Percentiles rank a stretch among this genome's conserved stretches.
These are phyloP conservation scores for Ophion slaviceki DNA, from an alignment of 2,888 invertebrate species.

Conservation along the genomic window DNA sequence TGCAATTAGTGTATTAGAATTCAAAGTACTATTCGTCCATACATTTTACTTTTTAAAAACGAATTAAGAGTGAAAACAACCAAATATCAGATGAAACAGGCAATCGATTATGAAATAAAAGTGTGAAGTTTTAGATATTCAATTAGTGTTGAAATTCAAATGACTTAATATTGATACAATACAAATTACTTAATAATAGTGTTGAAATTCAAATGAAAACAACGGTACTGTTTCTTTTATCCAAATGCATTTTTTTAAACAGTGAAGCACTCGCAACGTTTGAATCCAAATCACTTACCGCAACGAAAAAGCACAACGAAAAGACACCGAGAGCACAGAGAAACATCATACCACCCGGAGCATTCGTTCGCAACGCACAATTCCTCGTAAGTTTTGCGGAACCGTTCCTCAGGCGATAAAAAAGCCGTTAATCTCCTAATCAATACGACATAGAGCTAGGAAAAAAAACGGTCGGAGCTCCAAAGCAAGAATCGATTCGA, in stretches of 20 bases:
- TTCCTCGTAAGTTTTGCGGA: conserved; percentile 49
- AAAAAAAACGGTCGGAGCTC: conserved; percentile 38
- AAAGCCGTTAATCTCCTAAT: conserved; percentile 49
- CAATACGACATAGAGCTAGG: conserved; percentile 30
- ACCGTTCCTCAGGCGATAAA: conserved; percentile 20
- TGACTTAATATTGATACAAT: too few relatives aligned
- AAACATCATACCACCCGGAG: conserved; percentile 59
- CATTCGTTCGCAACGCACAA: conserved; percentile 41
- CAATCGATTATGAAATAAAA: background rate
- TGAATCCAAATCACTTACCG: conserved; percentile 56
- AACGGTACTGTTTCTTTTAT: background rate
- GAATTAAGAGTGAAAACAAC: background rate
- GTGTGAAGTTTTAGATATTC: background rate
- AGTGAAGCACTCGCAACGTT: background rate
- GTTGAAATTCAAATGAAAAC: too few relatives aligned
- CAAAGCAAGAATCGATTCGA: conserved; percentile 30
- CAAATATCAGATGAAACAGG: background rate
- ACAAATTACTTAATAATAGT: too few relatives aligned
- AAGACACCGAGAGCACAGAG: conserved; percentile 47
- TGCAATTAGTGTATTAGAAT: too few relatives aligned
- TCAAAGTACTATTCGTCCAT: too few relatives aligned
- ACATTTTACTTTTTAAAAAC: too few relatives aligned
- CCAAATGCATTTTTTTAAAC: background rate
- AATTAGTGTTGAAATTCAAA: background rate
- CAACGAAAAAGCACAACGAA: conserved; percentile 33